Conservation (phyloP, 2,888 invertebrate species). For the Sphinx pinastri region DNA sequence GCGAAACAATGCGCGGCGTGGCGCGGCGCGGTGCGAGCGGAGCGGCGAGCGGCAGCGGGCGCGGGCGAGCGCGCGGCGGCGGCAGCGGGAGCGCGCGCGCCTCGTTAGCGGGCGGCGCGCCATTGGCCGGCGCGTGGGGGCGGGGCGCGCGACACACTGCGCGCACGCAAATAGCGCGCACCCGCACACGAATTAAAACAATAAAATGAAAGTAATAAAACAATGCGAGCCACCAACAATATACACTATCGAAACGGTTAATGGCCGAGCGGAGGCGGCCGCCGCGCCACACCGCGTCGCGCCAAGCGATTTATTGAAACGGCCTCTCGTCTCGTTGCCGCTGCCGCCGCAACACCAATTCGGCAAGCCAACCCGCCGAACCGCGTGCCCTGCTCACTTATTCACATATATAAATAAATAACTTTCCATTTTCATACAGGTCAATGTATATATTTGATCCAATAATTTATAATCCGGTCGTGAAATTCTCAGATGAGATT, state of each 20-base stretch:
- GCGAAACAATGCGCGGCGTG: slow-evolving; percentile 42
- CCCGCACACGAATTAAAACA: slow-evolving; percentile 83
- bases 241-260: slow-evolving; percentile 77
- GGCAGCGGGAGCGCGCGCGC: slow-evolving; percentile 59
- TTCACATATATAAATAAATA: slow-evolving; percentile 17
- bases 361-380: neutral
- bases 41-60: slow-evolving; percentile 47
- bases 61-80: slow-evolving; percentile 42
- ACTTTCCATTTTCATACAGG: slow-evolving; percentile 19
- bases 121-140: slow-evolving; percentile 73
- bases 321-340: slow-evolving; percentile 48
- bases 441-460: neutral
- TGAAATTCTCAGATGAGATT: neutral
- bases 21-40: slow-evolving; percentile 41
- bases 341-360: slow-evolving; percentile 18
- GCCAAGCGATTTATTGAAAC: slow-evolving; percentile 70
- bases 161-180: slow-evolving; percentile 83
- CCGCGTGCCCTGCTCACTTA: neutral
- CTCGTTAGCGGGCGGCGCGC: slow-evolving; percentile 62
- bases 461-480: neutral
- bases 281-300: slow-evolving; percentile 55
- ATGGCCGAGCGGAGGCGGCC: slow-evolving; percentile 77
- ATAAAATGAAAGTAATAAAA: slow-evolving; percentile 83
- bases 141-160: slow-evolving; percentile 78
- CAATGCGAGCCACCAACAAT: slow-evolving; percentile 76